Conservation (phyloP, 2,113 vertebrate species). For the Catagonus wagneri region DNA sequence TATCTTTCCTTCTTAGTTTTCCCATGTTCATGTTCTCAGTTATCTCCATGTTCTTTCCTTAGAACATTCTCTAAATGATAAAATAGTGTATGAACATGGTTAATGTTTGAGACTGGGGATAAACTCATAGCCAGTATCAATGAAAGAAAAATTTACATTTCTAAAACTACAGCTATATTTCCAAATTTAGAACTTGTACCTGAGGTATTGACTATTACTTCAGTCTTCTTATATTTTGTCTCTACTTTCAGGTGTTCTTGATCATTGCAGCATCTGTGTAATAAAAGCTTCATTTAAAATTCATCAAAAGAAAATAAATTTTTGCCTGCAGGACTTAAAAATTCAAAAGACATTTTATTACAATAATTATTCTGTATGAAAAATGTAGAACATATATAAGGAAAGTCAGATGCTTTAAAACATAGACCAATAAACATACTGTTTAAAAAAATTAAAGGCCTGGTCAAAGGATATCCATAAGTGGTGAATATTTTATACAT, state of each 20-base stretch:
- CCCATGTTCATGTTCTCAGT: not conserved
- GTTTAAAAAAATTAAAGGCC: not conserved
- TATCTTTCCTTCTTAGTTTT: not conserved
- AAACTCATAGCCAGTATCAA: not conserved
- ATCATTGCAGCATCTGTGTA: not conserved
- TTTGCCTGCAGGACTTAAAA: not conserved
- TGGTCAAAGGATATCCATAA: not conserved
- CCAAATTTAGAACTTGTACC: not conserved
- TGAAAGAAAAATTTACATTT: not conserved
- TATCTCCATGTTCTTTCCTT: not conserved
- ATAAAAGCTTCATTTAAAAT: not conserved
- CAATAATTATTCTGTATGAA: not conserved
- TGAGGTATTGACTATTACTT: not conserved
- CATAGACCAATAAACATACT: not conserved
- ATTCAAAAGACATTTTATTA: not conserved
- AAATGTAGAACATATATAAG: not conserved
- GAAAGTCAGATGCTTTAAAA: not conserved
- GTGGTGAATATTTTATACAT: not conserved
- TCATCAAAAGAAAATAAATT: not conserved
- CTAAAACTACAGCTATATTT: not conserved
- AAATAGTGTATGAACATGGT: not conserved
- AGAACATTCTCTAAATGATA: not conserved
- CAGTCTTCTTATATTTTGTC: not conserved
- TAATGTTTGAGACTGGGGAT: not conserved
- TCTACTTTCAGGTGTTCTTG: not conserved